Evolutionary conservation across 1,140 invertebrate species (phyloP), one percentile per base, ranked within the genome.

Genomic region (Heliconius hewitsoni): DNA sequence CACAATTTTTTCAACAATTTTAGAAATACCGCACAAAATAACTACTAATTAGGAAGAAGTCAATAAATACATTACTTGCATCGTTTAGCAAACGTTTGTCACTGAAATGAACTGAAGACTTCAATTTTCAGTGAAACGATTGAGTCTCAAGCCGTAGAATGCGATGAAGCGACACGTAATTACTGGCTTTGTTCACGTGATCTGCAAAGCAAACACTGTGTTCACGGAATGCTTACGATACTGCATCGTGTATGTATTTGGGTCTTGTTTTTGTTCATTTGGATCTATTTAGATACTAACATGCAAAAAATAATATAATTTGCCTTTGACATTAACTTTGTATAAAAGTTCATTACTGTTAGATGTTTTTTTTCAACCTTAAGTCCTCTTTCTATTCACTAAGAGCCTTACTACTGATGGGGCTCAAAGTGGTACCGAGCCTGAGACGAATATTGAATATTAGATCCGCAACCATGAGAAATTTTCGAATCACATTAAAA

Each of bases 171-270:
- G 73, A 55, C 42, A 34, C 55, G 60, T 34, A 39, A 60, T 42
- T 75, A 60, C 55, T 76, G 57, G 74, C 74, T 76, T 76, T 76
- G 60, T 70, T 71, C 30, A 76, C 42, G n/a, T 66, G 57, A 71
- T 76, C 74, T 66, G 55, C 23, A 76, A 71, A 76, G 74, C 74
- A 76, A 76, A 76, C 60, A 42, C 60, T 76, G 37, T 70, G 74
- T 30, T 76, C 30, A 27, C 13, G 23, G 9, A 50, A 71, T 70
- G 42, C n/a, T 76, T n/a, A 39, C 60, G 34, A 50, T 66, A 66
- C 4, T 27, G n/a, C 60, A 66, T 30, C 11, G 27, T 66, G 11
- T 1, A 66, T 66, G 11, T 16, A 66, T n/a, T 27, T 16, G 27
- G 11, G 27, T 11, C 3, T 66, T 6, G 27, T 30, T 27, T 66